phyloP scores from a whole-genome alignment of 2,113 vertebrate species.

The Colaptes auratus region DNA sequence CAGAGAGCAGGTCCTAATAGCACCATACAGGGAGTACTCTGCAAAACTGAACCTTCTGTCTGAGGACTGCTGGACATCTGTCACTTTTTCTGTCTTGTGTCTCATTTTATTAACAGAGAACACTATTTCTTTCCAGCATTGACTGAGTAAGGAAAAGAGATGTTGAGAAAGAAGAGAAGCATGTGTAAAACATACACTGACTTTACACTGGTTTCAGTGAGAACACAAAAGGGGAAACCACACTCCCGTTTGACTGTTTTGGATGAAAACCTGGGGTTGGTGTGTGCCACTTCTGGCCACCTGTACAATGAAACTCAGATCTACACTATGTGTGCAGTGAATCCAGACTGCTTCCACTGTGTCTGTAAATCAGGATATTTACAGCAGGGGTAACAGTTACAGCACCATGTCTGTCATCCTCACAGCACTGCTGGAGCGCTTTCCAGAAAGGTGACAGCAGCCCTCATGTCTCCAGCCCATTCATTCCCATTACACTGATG shows the following conservation, averaged over 20 bases:
- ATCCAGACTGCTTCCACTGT: neutral
- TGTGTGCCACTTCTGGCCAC: neutral
- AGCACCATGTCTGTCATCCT: fast-evolving
- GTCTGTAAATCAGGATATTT: fast-evolving
- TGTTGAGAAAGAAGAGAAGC: neutral
- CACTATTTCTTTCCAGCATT: neutral
- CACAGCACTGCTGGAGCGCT: neutral
- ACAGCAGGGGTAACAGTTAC: neutral
- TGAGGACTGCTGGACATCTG: neutral
- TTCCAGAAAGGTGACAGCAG: neutral
- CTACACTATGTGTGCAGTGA: neutral
- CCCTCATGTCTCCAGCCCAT: neutral
- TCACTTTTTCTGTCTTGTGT: neutral
- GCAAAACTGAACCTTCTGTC: neutral
- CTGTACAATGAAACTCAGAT: neutral
- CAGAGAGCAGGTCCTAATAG: neutral
- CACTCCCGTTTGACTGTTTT: neutral
- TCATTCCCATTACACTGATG: neutral
- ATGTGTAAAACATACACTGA: fast-evolving
- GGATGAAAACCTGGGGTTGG: neutral
- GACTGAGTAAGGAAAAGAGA: neutral
- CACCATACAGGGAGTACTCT: neutral
- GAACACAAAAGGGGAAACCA: neutral
- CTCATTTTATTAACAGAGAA: neutral
- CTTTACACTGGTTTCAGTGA: neutral